Percentiles rank a stretch among this genome's conserved stretches.
Evolutionary conservation across 2,797 vertebrate genomes (phyloP).

Genomic region (Chelmon rostratus): DNA sequence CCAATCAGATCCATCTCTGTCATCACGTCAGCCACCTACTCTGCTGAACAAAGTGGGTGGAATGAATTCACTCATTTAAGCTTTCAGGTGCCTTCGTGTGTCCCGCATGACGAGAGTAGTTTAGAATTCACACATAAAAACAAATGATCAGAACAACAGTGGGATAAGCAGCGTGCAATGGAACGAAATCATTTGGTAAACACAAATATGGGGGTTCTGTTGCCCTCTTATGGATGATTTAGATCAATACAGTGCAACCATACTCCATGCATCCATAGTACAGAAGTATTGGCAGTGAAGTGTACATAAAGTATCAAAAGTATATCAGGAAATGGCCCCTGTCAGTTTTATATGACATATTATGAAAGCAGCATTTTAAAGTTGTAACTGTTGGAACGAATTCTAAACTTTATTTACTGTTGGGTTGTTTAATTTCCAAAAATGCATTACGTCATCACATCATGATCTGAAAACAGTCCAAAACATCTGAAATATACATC

Average conservation of each 20-base stretch:
- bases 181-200: neutral
- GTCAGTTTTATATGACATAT: neutral
- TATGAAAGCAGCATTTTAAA: neutral
- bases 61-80: neutral
- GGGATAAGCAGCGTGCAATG: neutral
- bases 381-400: no score
- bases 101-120: neutral
- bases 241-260: neutral
- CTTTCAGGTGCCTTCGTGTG: neutral
- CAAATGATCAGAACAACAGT: neutral
- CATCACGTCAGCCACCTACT: neutral
- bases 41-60: neutral
- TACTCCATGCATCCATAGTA: neutral
- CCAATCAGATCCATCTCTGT: neutral
- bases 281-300: neutral
- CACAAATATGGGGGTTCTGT: conserved; percentile 53
- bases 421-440: neutral
- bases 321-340: neutral
- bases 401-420: neutral
- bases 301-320: neutral
- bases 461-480: neutral
- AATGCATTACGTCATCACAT: neutral
- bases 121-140: no score
- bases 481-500: neutral
- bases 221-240: conserved; percentile 67